A percentile compares a stretch with the other conserved stretches of the same genome.
phyloP scores from a whole-genome alignment of 2,888 invertebrate species.

The Oscheius sp. region DNA sequence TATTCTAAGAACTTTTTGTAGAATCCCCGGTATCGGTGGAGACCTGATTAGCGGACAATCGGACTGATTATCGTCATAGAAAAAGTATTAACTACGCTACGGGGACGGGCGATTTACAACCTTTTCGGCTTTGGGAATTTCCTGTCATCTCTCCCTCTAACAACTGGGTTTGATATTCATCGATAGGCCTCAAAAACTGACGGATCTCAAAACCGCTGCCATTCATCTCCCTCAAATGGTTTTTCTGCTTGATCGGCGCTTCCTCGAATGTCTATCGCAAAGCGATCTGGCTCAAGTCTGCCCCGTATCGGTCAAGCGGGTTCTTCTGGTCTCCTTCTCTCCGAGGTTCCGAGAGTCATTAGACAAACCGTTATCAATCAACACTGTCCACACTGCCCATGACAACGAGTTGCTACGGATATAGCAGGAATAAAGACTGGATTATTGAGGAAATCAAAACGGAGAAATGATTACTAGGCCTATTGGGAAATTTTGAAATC shows the following conservation, averaged over 20 bases:
- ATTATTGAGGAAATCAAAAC: no score
- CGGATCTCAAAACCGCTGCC: conserved; percentile 2
- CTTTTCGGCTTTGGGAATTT: neutral
- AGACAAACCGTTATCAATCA: conserved; percentile 30
- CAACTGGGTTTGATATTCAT: neutral
- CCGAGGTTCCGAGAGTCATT: conserved; percentile 31
- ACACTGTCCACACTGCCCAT: conserved; percentile 21
- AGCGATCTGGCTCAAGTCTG: conserved; percentile 28
- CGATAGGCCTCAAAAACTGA: neutral
- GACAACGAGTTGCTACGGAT: conserved; percentile 25
- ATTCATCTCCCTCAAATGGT: conserved; percentile 20
- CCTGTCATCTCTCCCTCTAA: neutral
- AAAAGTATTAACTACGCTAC: conserved; percentile 2
- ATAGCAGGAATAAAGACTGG: no score
- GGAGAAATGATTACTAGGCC: no score
- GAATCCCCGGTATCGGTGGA: neutral
- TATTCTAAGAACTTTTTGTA: neutral
- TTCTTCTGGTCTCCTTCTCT: conserved; percentile 20
- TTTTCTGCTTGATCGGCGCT: neutral
- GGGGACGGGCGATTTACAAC: neutral
- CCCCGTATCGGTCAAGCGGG: conserved; percentile 28
- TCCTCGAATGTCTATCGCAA: conserved; percentile 18
- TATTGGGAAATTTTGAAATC: no score
- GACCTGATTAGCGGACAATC: neutral
- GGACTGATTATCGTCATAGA: neutral